Percentiles rank a stretch among this genome's conserved stretches.
phyloP scores from a whole-genome alignment of 2,797 vertebrate species.

The Ctenopoma multispine region DNA sequence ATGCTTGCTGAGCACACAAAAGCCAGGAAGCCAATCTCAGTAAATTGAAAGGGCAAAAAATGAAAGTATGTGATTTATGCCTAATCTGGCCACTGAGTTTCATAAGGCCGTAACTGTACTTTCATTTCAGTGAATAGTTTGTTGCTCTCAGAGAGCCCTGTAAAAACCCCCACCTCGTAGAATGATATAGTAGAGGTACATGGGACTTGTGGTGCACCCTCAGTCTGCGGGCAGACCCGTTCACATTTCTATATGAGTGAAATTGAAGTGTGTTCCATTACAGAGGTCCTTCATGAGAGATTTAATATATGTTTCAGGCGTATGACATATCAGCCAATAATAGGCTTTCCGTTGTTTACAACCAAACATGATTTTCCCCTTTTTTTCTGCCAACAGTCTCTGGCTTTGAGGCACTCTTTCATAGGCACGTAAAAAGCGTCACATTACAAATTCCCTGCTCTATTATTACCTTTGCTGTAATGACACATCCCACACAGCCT shows the following conservation, averaged over 20 bases:
- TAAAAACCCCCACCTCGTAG: slow-evolving; percentile 55
- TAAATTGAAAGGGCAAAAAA: slow-evolving; percentile 58
- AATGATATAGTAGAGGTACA: slow-evolving; percentile 60
- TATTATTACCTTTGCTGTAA: slow-evolving; percentile 79
- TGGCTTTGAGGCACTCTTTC: slow-evolving; percentile 64
- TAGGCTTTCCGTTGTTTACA: slow-evolving; percentile 69
- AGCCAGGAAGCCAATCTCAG: slow-evolving; percentile 47
- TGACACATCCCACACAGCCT: slow-evolving; percentile 77
- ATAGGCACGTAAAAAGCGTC: slow-evolving; percentile 67
- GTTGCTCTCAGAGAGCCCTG: slow-evolving; percentile 58
- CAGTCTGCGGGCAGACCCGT: slow-evolving; percentile 33
- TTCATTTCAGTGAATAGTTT: slow-evolving; percentile 78
- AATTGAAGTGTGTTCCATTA: slow-evolving; percentile 59
- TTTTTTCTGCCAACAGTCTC: slow-evolving; percentile 37
- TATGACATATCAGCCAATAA: slow-evolving; percentile 68
- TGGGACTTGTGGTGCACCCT: slow-evolving; percentile 8
- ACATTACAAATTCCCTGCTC: slow-evolving; percentile 76
- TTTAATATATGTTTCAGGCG: slow-evolving; percentile 66
- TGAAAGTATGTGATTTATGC: slow-evolving; percentile 69
- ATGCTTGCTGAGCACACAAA: slow-evolving; percentile 64
- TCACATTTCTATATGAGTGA: slow-evolving; percentile 50
- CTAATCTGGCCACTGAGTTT: slow-evolving; percentile 68
- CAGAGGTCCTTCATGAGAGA: slow-evolving; percentile 43
- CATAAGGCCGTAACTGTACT: slow-evolving; percentile 74
- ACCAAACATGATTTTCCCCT: slow-evolving; percentile 50